A percentile compares a stretch with the other conserved stretches of the same genome.
These are phyloP conservation scores for Dione juno DNA, from an alignment of 2,888 invertebrate genomes.

Conservation along the genomic window DNA sequence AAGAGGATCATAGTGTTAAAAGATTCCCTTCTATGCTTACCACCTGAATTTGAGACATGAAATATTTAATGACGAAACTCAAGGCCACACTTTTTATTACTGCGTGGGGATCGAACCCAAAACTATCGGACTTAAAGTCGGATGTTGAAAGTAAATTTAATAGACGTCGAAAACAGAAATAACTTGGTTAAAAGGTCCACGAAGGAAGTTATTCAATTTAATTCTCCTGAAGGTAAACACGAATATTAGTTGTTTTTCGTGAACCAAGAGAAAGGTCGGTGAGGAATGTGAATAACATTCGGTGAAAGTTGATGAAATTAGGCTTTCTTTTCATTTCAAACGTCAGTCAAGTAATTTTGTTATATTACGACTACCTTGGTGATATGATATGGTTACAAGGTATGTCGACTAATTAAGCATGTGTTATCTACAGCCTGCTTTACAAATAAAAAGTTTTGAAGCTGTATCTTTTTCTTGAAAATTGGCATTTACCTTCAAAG, in stretches of 20 bases:
- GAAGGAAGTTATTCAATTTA: constrained; percentile 5
- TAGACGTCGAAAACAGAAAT: neutral
- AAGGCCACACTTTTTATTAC: too few relatives aligned
- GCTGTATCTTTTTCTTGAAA: too few relatives aligned
- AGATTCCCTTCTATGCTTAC: too few relatives aligned
- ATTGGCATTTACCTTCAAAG: too few relatives aligned
- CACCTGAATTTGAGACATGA: too few relatives aligned
- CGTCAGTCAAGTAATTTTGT: neutral
- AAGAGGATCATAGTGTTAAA: too few relatives aligned
- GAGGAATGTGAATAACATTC: constrained; percentile 18
- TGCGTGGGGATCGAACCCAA: too few relatives aligned
- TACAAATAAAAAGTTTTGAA: too few relatives aligned
- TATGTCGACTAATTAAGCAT: neutral
- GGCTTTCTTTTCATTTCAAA: constrained; percentile 5
- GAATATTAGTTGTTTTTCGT: constrained; percentile 20
- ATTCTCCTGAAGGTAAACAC: constrained; percentile 3
- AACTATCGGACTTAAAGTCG: too few relatives aligned
- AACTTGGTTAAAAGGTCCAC: neutral
- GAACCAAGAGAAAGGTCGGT: constrained; percentile 18
- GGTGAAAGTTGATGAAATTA: neutral
- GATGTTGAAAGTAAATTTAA: neutral
- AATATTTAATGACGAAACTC: too few relatives aligned
- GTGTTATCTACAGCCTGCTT: neutral
- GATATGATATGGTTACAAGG: neutral
- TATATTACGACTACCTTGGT: neutral